phyloP scores from a whole-genome alignment of 2,113 vertebrate genomes.

The cat (Felis catus) region DNA sequence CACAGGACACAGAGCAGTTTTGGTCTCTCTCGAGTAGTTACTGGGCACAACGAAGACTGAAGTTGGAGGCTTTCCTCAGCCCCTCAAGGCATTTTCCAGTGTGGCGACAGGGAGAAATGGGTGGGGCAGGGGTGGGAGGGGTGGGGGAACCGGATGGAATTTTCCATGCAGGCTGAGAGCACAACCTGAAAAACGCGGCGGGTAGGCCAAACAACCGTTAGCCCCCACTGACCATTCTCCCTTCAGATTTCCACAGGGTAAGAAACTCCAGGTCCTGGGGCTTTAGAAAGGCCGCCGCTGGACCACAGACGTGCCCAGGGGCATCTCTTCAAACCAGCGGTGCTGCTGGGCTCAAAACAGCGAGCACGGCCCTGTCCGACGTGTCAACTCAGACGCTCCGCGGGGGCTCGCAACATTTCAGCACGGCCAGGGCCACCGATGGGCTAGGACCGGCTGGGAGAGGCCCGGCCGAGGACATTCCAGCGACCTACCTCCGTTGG shows the following conservation, averaged over 20 bases:
- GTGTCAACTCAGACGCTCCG: rapidly evolving
- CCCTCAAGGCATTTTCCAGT: neutral
- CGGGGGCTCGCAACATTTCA: rapidly evolving
- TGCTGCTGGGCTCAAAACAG: neutral
- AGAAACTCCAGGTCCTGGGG: rapidly evolving
- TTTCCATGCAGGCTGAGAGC: neutral
- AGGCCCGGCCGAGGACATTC: rapidly evolving
- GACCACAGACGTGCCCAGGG: rapidly evolving
- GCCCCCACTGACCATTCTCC: neutral
- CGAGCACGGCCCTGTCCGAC: rapidly evolving
- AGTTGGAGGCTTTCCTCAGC: neutral
- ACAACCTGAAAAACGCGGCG: neutral
- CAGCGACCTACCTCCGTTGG: conserved; percentile 90
- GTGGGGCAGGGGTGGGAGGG: neutral
- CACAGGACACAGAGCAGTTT: rapidly evolving
- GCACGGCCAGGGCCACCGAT: neutral
- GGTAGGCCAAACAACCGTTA: too few species aligned
- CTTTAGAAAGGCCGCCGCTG: neutral
- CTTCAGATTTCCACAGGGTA: neutral
- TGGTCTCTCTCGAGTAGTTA: neutral
- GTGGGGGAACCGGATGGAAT: too few species aligned
- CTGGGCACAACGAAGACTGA: neutral
- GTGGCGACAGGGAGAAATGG: neutral
- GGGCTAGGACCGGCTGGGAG: neutral
- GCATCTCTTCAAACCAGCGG: rapidly evolving